Percentiles rank a stretch among this genome's conserved stretches.
These are phyloP conservation scores for Spodoptera litura DNA, from an alignment of 1,140 invertebrate genomes.

Conservation along the genomic window DNA sequence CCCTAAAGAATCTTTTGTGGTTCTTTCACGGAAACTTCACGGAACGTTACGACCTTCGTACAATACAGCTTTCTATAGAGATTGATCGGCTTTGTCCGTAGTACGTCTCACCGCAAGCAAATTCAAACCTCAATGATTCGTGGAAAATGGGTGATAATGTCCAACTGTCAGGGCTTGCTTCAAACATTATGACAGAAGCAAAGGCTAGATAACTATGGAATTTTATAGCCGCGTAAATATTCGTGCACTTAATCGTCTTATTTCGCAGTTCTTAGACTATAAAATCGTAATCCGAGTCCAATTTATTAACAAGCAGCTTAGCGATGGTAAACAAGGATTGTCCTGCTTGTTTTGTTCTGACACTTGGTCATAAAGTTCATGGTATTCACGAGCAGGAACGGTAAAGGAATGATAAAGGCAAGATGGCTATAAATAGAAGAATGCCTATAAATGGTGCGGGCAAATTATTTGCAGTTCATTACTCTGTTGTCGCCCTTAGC, in stretches of 20 bases:
- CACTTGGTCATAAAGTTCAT: not conserved
- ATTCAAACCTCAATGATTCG: conserved; percentile 60
- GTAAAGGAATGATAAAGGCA: not conserved
- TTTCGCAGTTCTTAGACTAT: not conserved
- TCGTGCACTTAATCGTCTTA: conserved; percentile 10
- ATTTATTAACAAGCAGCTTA: conserved; percentile 15
- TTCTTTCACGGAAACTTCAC: conserved; percentile 41
- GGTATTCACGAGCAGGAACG: not conserved
- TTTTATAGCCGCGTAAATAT: conserved; percentile 23
- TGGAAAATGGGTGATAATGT: conserved; percentile 56
- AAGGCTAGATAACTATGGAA: conserved; percentile 8
- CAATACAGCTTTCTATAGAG: conserved; percentile 57
- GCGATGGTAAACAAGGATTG: not conserved
- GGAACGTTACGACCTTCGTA: conserved; percentile 37
- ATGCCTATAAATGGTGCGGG: conserved; percentile 20
- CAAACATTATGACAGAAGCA: conserved; percentile 36
- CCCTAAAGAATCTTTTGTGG: conserved; percentile 41
- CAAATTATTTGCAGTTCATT: conserved; percentile 33
- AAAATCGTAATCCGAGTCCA: conserved; percentile 5
- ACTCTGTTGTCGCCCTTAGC: conserved; percentile 14
- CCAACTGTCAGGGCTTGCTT: conserved; percentile 11
- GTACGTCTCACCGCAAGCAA: conserved; percentile 57
- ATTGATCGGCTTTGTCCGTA: conserved; percentile 55
- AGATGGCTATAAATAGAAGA: conserved; percentile 2
- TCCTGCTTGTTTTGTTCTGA: not conserved